phyloP scores from a whole-genome alignment of 2,113 vertebrate species.

The Mellivora capensis region DNA sequence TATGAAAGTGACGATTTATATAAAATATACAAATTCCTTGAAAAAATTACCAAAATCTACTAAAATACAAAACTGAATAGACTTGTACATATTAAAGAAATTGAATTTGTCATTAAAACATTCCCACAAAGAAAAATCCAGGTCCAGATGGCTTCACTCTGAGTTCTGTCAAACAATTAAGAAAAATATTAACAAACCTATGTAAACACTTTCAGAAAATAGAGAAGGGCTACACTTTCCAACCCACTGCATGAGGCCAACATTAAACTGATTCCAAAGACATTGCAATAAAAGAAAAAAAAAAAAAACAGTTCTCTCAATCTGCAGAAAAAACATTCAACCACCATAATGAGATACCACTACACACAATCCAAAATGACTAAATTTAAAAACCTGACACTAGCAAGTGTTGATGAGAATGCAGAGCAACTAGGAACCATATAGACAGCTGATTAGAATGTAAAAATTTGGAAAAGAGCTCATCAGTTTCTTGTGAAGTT shows the following conservation, averaged over 20 bases:
- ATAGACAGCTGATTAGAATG: not conserved
- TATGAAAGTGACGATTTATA: not conserved
- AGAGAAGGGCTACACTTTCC: not conserved
- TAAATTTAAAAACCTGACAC: not conserved
- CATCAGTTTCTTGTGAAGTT: not conserved
- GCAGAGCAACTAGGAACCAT: not conserved
- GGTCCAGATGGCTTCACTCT: not conserved
- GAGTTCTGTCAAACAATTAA: not conserved
- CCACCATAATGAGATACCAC: not conserved
- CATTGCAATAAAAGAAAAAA: not conserved
- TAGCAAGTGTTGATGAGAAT: not conserved
- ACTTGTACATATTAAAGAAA: not conserved
- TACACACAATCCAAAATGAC: not conserved
- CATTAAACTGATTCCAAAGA: not conserved
- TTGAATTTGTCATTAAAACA: not conserved
- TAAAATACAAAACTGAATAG: not conserved
- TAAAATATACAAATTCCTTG: not conserved
- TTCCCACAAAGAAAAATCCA: not conserved
- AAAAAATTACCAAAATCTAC: not conserved
- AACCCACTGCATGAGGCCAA: not conserved
- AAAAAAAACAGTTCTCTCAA: not conserved
- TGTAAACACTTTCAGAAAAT: not conserved
- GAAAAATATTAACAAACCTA: not conserved
- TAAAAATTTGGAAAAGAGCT: not conserved
- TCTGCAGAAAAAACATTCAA: not conserved